phyloP scores from a whole-genome alignment of 2,888 invertebrate genomes.

The Microdon myrmicae region DNA sequence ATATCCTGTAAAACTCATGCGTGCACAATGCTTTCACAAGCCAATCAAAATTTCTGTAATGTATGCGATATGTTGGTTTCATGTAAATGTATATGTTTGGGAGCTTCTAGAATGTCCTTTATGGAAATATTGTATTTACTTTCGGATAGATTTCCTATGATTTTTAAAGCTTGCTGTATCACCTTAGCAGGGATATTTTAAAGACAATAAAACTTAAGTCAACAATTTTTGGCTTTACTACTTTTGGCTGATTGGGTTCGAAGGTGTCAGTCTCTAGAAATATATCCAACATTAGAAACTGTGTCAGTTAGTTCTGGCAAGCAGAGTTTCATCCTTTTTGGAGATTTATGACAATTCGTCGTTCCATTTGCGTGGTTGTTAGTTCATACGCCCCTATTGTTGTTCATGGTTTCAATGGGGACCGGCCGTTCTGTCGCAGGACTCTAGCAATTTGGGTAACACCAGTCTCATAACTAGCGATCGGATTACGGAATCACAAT shows the following conservation, averaged over 20 bases:
- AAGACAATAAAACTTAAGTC: no score
- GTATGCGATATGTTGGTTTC: no score
- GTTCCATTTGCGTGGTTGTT: slow-evolving; percentile 14
- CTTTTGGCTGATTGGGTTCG: no score
- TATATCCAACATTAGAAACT: slow-evolving; percentile 35
- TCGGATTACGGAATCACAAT: no score
- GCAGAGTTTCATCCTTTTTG: slow-evolving; percentile 10
- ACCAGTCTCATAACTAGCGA: background rate
- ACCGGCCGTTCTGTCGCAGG: slow-evolving; percentile 11
- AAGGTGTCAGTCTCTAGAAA: slow-evolving; percentile 45
- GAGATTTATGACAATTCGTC: slow-evolving; percentile 48
- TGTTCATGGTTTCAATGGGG: slow-evolving; percentile 6
- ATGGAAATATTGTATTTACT: no score
- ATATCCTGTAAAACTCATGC: slow-evolving; percentile 25
- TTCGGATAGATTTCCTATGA: no score
- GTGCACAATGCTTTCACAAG: slow-evolving; percentile 1
- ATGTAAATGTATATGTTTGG: no score
- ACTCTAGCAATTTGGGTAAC: slow-evolving; percentile 18
- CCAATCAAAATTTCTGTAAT: no score
- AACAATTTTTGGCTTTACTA: no score
- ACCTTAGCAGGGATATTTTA: no score
- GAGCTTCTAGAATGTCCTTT: no score
- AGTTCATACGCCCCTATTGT: slow-evolving; percentile 10
- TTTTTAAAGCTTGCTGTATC: no score
- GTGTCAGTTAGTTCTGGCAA: slow-evolving; percentile 18